Evolutionary conservation across 2,113 vertebrate genomes (phyloP).

Genomic region (Narcine bancroftii): DNA sequence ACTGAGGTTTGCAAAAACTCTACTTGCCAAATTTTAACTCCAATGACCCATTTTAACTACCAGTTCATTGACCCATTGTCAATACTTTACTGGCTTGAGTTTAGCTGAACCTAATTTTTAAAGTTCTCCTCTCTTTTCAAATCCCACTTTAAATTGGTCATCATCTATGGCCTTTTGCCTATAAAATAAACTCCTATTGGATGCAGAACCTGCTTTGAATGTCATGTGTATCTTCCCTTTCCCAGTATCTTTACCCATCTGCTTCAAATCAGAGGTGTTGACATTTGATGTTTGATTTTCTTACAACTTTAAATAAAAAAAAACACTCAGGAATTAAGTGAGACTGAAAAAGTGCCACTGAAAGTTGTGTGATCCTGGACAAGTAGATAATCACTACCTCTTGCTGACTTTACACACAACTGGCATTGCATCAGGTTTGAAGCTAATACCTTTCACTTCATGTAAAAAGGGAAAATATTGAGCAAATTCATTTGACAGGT

Average conservation of each 20-base stretch:
- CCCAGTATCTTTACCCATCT: not conserved
- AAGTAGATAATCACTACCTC: not conserved
- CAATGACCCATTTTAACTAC: no score
- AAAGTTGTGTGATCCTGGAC: not conserved
- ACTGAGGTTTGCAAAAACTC: no score
- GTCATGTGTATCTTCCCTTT: not conserved
- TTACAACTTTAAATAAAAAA: not conserved
- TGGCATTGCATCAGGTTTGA: not conserved
- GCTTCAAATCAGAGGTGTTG: not conserved
- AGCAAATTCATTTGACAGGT: not conserved
- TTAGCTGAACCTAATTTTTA: no score
- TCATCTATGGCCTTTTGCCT: not conserved
- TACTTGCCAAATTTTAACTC: no score
- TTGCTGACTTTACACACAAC: not conserved
- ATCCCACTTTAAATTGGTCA: not conserved
- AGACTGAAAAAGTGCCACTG: not conserved
- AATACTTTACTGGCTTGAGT: no score
- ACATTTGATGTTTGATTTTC: not conserved
- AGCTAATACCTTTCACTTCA: not conserved
- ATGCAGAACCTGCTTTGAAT: not conserved
- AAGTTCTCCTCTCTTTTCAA: no score
- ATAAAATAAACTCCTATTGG: not conserved
- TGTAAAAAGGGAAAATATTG: not conserved
- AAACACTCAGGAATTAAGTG: not conserved
- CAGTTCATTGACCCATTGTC: no score